Conservation (phyloP, 2,797 vertebrate species). For the Enteromius afrohamiltoni region DNA sequence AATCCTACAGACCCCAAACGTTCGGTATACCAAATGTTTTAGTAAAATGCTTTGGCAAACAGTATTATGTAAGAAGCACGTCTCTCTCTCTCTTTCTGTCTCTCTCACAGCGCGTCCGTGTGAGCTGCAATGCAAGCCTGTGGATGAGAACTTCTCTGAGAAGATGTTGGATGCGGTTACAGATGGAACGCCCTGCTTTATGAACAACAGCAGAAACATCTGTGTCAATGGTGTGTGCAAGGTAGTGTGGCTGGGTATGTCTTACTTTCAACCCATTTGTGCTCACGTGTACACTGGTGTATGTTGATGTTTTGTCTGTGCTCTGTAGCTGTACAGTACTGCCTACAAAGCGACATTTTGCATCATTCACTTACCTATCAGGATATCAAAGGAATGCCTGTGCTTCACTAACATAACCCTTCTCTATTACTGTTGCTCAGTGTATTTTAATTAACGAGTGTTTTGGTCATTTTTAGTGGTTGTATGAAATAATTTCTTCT, state of each 20-base stretch:
- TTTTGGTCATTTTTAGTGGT: background rate
- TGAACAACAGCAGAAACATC: slow-evolving; percentile 87
- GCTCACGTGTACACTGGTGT: too few species aligned
- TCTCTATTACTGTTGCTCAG: background rate
- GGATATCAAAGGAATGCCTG: background rate
- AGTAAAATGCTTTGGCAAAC: background rate
- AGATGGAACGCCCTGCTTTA: slow-evolving; percentile 94
- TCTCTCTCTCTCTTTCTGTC: background rate
- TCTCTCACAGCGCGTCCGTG: slow-evolving; percentile 83
- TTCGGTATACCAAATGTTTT: too few species aligned
- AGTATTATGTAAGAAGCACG: background rate
- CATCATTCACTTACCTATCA: background rate
- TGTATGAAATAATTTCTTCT: background rate
- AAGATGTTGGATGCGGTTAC: slow-evolving; percentile 94
- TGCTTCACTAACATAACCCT: background rate
- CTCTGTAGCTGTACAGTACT: background rate
- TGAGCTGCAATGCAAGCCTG: slow-evolving; percentile 91
- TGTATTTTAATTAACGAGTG: background rate
- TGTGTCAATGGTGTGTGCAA: slow-evolving; percentile 99
- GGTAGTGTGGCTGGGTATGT: slow-evolving; percentile 94
- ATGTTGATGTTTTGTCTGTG: slow-evolving; percentile 2
- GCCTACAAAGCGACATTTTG: background rate
- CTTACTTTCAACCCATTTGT: slow-evolving; percentile 51
- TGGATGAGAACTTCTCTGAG: slow-evolving; percentile 87
- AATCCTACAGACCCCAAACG: background rate